Conservation (phyloP, 2,797 vertebrate genomes). For the Gymnodraco acuticeps region DNA sequence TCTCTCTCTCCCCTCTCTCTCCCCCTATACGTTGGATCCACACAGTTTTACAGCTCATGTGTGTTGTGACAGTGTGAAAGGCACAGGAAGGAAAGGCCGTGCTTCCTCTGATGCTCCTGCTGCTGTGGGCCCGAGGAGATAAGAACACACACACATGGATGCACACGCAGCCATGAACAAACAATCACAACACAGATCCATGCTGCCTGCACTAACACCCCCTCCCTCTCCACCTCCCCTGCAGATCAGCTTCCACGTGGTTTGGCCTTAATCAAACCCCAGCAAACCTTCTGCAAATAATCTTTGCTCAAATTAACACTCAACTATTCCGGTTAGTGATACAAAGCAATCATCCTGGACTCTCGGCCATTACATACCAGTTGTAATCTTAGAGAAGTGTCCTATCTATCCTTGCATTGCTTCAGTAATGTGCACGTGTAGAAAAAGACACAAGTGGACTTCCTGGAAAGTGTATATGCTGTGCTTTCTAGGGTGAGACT, state of each 20-base stretch:
- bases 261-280: constrained; percentile 64
- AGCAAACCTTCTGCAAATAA: constrained; percentile 39
- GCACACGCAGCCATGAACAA: constrained; percentile 56
- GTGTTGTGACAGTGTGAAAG: constrained; percentile 85
- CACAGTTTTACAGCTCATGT: constrained; percentile 70
- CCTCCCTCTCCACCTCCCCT: constrained; percentile 56
- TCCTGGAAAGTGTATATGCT: constrained; percentile 63
- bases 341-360: constrained; percentile 28
- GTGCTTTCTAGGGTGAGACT: constrained; percentile 55
- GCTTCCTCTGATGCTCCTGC: constrained; percentile 86
- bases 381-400: constrained; percentile 4
- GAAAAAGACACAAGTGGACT: constrained; percentile 42
- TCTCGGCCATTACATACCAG: constrained; percentile 8
- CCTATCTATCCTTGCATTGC: constrained; percentile 5
- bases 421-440: constrained; percentile 9
- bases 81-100: constrained; percentile 85
- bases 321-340: constrained; percentile 37
- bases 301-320: constrained; percentile 46
- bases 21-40: constrained; percentile 55
- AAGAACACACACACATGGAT: constrained; percentile 71
- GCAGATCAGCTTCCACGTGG: constrained; percentile 69
- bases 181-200: constrained; percentile 75
- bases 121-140: constrained; percentile 80
- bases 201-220: constrained; percentile 64
- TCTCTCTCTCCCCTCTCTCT: background rate